A percentile compares a stretch with the other conserved stretches of the same genome.
phyloP scores from a whole-genome alignment of 2,113 vertebrate genomes.

The Gobio gobio region DNA sequence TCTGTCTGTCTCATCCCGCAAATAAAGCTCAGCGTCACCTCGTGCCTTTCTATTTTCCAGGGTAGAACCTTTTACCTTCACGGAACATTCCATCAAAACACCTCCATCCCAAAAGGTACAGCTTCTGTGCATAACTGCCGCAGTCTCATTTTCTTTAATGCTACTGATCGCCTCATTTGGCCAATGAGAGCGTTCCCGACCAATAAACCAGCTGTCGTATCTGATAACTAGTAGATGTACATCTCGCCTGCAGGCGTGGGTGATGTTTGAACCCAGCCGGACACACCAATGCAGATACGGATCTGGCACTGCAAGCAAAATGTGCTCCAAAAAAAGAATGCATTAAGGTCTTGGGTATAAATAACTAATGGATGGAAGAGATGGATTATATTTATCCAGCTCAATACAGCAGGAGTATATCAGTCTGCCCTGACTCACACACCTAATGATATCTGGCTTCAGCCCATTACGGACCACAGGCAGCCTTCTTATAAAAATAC shows the following conservation, averaged over 20 bases:
- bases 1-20: neutral
- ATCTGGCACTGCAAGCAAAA: conserved; percentile 45
- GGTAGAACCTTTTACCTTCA: conserved; percentile 31
- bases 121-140: conserved; percentile 41
- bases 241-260: conserved; percentile 6
- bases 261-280: conserved; percentile 12
- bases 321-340: conserved; percentile 45
- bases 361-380: conserved; percentile 78
- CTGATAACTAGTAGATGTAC: conserved; percentile 48
- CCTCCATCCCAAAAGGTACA: conserved; percentile 36
- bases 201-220: conserved; percentile 46
- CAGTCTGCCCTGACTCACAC: conserved; percentile 78
- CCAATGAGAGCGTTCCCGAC: conserved; percentile 43
- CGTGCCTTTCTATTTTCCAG: conserved; percentile 5
- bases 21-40: neutral
- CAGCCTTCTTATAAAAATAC: conserved; percentile 59
- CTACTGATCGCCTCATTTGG: conserved; percentile 51
- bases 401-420: conserved; percentile 80
- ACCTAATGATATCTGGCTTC: conserved; percentile 79
- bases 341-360: conserved; percentile 69
- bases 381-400: conserved; percentile 81
- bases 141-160: conserved; percentile 47
- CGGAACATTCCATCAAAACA: conserved; percentile 24
- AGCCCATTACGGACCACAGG: conserved; percentile 72
- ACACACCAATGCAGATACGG: conserved; percentile 37